Percentiles rank a stretch among this genome's conserved stretches.
Evolutionary conservation across 2,797 vertebrate species (phyloP).

Genomic region (Pantherophis vulpinus): DNA sequence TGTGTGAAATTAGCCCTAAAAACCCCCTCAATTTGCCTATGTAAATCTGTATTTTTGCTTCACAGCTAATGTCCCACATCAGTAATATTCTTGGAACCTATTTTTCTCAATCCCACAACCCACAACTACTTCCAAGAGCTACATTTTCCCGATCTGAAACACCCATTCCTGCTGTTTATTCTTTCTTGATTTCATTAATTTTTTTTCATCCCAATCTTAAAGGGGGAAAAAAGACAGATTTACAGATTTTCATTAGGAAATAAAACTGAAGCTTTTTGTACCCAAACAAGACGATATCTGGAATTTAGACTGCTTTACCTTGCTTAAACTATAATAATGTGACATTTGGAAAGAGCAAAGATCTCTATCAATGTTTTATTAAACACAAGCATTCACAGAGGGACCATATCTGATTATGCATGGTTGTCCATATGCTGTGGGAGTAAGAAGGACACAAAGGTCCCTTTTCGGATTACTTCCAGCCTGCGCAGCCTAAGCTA

Average conservation of each 20-base stretch:
- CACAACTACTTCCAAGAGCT: neutral
- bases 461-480: neutral
- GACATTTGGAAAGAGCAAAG: conserved; percentile 10
- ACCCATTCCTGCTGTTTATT: neutral
- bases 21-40: neutral
- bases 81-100: neutral
- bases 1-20: neutral
- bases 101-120: neutral
- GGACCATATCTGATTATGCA: neutral
- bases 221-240: neutral
- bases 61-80: neutral
- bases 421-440: neutral
- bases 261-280: neutral
- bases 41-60: neutral
- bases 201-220: neutral
- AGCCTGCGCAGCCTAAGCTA: neutral
- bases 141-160: neutral
- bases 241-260: neutral
- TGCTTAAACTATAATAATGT: neutral
- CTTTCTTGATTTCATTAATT: neutral
- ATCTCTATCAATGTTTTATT: conserved; percentile 10
- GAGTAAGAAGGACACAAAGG: neutral
- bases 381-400: neutral
- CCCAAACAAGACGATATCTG: neutral
- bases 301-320: neutral